Evolutionary conservation across 2,888 invertebrate genomes (phyloP), one percentile per base, ranked within the genome.

Genomic region (Limenitis camilla): DNA sequence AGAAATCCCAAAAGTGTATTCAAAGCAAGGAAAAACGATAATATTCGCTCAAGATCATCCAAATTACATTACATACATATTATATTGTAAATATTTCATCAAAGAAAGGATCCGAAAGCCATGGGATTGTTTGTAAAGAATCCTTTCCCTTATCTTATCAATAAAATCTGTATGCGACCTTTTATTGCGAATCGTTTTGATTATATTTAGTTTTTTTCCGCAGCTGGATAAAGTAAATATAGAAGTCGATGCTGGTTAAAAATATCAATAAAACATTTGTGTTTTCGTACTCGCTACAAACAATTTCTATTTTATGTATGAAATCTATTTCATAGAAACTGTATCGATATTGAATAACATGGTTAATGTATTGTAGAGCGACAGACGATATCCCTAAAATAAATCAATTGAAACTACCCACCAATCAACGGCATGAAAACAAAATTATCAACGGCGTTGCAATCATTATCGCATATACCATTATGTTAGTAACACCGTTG

Each of bases 111-210:
- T 19, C 11, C 36, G 10, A 11, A 52, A 55, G 48, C 52, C 51
- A 46, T 43, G 53, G 55, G 55, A 59, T 57, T 61, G 55, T 56
- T 63, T 62, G 65, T 66, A 65, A 63, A 63, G 61, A 61, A 63
- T 63, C 65, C 64, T 62, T 68, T 63, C 59, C 63, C 60, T 40
- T 44, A 68, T 64, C 66, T 64, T 63, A 64, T 65, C 73, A 70
- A 73, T 73, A 45, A 74, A 70, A 74, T 74, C 67, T 72, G 67
- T 74, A 72, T 71, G 66, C 59, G 60, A 43, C 55, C 58, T 59
- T n/a, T 63, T 67, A 65, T 64, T 59, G 58, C 61, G 41, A 58
- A 58, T 60, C 54, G 53, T 56, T 59, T 60, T 40, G 55, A 52
- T 52, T 60, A 61, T 62, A 40, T 61, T 63, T 41, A 44, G 32